Conservation (phyloP, 1,140 invertebrate genomes). For the Oncopodura yosiiana region DNA sequence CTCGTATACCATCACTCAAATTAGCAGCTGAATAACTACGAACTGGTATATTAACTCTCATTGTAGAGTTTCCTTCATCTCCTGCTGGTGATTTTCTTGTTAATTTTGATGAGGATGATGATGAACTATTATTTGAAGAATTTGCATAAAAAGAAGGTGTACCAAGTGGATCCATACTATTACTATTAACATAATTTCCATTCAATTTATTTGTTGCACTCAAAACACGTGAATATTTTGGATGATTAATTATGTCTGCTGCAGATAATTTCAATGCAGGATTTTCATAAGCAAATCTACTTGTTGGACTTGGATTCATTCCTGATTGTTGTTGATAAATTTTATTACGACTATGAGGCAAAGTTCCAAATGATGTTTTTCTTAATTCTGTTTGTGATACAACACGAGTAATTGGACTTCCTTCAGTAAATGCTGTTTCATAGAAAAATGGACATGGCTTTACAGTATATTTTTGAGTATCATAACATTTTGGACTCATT, state of each 20-base stretch:
- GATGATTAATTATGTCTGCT: slow-evolving; percentile 32
- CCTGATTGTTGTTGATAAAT: background rate
- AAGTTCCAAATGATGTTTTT: slow-evolving; percentile 10
- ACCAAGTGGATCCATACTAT: background rate
- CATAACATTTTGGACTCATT: slow-evolving; percentile 26
- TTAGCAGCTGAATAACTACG: slow-evolving; percentile 23
- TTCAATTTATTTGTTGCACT: background rate
- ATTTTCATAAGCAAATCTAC: slow-evolving; percentile 29
- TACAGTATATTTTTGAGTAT: slow-evolving; percentile 5
- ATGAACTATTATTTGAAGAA: background rate
- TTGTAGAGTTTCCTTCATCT: background rate
- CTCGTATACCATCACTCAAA: slow-evolving; percentile 20
- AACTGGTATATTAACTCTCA: no score
- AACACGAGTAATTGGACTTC: slow-evolving; percentile 29
- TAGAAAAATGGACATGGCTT: slow-evolving; percentile 21
- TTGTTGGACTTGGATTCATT: background rate
- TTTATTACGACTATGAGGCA: background rate
- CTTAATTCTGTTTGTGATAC: slow-evolving; percentile 31
- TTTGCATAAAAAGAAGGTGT: slow-evolving; percentile 9
- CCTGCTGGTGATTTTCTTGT: background rate
- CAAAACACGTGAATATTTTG: slow-evolving; percentile 26
- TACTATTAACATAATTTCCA: background rate
- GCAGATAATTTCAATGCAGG: slow-evolving; percentile 29
- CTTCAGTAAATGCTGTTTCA: slow-evolving; percentile 31
- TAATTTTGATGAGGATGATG: background rate